phyloP scores from a whole-genome alignment of 1,140 invertebrate genomes.

The Pseudomyrmex pallidus region DNA sequence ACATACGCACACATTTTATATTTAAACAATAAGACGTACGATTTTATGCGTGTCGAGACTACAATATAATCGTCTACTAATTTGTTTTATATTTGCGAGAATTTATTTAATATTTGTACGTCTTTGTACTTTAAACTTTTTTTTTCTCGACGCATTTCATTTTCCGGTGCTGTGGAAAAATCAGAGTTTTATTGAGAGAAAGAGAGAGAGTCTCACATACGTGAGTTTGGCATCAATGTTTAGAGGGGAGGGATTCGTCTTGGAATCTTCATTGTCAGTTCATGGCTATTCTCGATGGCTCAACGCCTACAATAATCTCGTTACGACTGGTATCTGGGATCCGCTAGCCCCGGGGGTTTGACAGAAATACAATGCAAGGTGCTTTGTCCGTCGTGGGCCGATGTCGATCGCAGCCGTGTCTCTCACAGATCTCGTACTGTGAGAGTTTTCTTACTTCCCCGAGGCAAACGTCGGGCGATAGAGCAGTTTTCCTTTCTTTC shows the following conservation, averaged over 20 bases:
- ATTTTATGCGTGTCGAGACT: not conserved
- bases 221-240: constrained; percentile 71
- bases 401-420: constrained; percentile 58
- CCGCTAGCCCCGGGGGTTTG: constrained; percentile 70
- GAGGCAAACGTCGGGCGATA: constrained; percentile 48
- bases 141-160: not conserved
- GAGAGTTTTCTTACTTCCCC: constrained; percentile 68
- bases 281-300: constrained; percentile 75
- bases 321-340: constrained; percentile 77
- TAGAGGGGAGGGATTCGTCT: constrained; percentile 57
- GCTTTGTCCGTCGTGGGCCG: constrained; percentile 75
- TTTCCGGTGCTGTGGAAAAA: constrained; percentile 70
- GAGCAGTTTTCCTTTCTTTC: constrained; percentile 56
- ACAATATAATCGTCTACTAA: too few species aligned
- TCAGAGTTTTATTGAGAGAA: constrained; percentile 19
- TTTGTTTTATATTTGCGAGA: not conserved
- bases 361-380: constrained; percentile 82
- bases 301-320: constrained; percentile 83
- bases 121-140: too few species aligned
- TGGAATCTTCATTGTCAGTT: constrained; percentile 67
- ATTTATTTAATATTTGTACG: not conserved
- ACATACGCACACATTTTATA: not conserved
- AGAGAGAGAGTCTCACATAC: constrained; percentile 26
- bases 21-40: not conserved
- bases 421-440: constrained; percentile 63